Percentiles rank a stretch among this genome's conserved stretches.
Evolutionary conservation across 1,140 invertebrate species (phyloP).

Genomic region (Globodera ellingtonae): DNA sequence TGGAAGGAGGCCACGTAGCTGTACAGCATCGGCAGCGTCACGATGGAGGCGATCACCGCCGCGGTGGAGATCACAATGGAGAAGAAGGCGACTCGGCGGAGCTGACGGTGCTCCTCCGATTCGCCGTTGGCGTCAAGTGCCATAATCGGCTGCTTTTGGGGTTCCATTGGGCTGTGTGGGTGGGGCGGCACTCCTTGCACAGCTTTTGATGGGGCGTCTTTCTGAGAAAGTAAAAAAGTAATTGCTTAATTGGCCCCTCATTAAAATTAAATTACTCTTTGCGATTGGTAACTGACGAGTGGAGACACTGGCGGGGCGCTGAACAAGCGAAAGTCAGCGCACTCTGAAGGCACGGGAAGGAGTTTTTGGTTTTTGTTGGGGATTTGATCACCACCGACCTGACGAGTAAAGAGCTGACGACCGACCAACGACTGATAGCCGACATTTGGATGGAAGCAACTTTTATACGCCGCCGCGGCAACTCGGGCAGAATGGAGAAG

Average conservation of each 20-base stretch:
- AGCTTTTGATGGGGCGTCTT: conserved; percentile 1
- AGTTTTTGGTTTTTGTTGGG: background rate
- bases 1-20: conserved; percentile 64
- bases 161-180: conserved; percentile 15
- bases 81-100: conserved; percentile 61
- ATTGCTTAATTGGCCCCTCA: background rate
- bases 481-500: no score
- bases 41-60: conserved; percentile 58
- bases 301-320: conserved; percentile 11
- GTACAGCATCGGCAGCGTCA: conserved; percentile 65
- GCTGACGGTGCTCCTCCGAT: conserved; percentile 52
- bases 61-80: conserved; percentile 58
- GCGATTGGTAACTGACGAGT: background rate
- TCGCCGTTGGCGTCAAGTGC: conserved; percentile 38
- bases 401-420: conserved; percentile 6
- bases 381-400: background rate
- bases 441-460: background rate
- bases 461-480: background rate
- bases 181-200: background rate
- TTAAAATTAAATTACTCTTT: background rate
- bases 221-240: background rate
- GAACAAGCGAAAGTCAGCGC: conserved; percentile 3
- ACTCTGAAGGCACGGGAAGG: background rate
- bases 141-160: conserved; percentile 43
- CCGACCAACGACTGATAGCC: conserved; percentile 18